phyloP scores from a whole-genome alignment of 2,797 vertebrate genomes.

The Paratrypauchen microcephalus region DNA sequence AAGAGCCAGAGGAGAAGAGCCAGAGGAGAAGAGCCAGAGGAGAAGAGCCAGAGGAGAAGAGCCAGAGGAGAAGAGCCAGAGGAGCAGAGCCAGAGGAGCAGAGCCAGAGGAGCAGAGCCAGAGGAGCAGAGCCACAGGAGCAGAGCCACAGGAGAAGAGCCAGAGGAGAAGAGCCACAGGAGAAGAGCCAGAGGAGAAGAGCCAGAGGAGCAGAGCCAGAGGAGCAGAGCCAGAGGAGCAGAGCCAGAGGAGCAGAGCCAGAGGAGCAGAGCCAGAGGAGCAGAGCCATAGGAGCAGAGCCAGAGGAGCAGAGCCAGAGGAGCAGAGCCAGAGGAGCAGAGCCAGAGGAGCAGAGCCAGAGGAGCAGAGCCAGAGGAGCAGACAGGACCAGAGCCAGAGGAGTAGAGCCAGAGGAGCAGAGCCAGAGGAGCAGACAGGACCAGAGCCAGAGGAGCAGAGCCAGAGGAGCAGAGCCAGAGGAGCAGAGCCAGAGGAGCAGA shows the following conservation, averaged over 20 bases:
- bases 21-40: background rate
- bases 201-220: no score
- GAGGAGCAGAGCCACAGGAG: background rate
- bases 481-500: background rate
- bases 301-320: background rate
- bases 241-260: no score
- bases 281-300: background rate
- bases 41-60: background rate
- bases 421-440: background rate
- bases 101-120: background rate
- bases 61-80: background rate
- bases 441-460: no score
- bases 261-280: background rate
- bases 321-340: background rate
- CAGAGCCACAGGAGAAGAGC: background rate
- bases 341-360: background rate
- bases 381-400: background rate
- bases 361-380: background rate
- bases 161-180: background rate
- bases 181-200: background rate
- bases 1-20: background rate
- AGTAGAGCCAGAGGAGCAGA: background rate
- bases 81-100: background rate
- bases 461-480: no score
- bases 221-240: background rate